Evolutionary conservation across 2,888 invertebrate genomes (phyloP).

Genomic region (Meteorus cinctellus): DNA sequence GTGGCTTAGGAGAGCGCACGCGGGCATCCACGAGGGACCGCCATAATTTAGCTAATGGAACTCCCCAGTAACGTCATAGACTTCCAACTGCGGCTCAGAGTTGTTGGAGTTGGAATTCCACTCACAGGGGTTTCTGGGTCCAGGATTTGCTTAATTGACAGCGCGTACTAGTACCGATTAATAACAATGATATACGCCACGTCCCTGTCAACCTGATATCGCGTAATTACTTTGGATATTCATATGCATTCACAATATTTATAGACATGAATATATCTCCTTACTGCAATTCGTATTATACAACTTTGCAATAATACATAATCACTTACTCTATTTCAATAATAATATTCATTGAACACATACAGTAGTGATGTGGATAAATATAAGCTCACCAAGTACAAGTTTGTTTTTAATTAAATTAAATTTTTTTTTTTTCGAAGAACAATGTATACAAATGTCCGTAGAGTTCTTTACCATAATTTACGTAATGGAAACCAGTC

Average conservation of each 20-base stretch:
- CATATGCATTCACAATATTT: slow-evolving; percentile 13
- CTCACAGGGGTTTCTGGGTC: slow-evolving; percentile 33
- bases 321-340: no score
- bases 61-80: slow-evolving; percentile 48
- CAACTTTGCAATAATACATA: neutral
- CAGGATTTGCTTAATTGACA: slow-evolving; percentile 48
- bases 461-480: neutral
- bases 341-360: no score
- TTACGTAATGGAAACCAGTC: slow-evolving; percentile 2
- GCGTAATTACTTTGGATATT: slow-evolving; percentile 41
- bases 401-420: neutral
- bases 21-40: slow-evolving; percentile 44
- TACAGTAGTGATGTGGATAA: no score
- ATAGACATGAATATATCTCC: neutral
- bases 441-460: neutral
- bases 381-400: no score
- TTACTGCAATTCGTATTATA: neutral
- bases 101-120: slow-evolving; percentile 43
- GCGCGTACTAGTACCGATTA: slow-evolving; percentile 49
- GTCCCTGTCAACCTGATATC: slow-evolving; percentile 39
- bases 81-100: slow-evolving; percentile 43
- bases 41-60: slow-evolving; percentile 55
- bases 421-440: neutral
- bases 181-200: slow-evolving; percentile 47
- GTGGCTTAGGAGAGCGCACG: slow-evolving; percentile 33